Conservation (phyloP, 2,797 vertebrate species). For the Cyclura pinguis region DNA sequence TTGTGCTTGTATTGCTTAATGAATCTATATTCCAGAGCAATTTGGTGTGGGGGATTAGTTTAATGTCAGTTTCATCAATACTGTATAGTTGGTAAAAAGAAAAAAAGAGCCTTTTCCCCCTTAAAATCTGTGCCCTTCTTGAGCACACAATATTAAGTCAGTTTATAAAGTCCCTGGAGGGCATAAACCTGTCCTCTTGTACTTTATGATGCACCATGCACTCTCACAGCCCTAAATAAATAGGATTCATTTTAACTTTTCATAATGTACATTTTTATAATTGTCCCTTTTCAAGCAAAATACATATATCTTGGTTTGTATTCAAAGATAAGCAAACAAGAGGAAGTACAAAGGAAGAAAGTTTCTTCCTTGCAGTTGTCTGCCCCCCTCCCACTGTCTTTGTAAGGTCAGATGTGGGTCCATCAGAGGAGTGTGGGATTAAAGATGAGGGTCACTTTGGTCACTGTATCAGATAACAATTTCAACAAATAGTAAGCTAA, state of each 20-base stretch:
- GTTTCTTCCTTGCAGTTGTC: background rate
- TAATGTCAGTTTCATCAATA: background rate
- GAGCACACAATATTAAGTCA: background rate
- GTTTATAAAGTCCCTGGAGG: background rate
- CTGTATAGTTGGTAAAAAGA: background rate
- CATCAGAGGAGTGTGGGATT: too few species aligned
- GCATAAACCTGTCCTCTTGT: background rate
- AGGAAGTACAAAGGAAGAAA: background rate
- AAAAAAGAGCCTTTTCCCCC: background rate
- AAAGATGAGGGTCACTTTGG: background rate
- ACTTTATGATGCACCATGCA: background rate
- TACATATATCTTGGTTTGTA: background rate
- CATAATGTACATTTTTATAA: background rate
- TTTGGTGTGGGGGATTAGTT: background rate
- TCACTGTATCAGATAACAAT: background rate
- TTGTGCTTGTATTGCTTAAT: background rate
- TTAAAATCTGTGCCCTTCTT: background rate
- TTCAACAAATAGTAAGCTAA: background rate
- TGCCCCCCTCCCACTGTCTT: too few species aligned
- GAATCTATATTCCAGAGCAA: background rate
- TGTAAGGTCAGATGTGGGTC: background rate
- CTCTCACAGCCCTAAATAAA: too few species aligned
- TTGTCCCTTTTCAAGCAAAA: background rate
- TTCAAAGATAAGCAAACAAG: background rate
- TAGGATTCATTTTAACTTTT: background rate